Conservation (phyloP, 1,140 invertebrate species). For the Drosophila malerkotliana region DNA sequence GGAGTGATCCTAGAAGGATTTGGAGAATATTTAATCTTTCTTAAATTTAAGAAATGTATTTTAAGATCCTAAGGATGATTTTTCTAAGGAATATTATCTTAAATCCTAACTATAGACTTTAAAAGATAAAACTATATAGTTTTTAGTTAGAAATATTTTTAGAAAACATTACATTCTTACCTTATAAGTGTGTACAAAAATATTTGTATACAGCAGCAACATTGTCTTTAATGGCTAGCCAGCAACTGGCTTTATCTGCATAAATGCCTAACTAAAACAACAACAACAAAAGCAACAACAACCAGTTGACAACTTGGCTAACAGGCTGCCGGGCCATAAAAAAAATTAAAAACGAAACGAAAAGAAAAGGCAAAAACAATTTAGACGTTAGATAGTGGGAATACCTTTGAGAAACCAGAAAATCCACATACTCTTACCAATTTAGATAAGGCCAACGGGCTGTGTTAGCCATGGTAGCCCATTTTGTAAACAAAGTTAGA, state of each 20-base stretch:
- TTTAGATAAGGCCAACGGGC: not conserved
- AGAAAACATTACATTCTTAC: no score
- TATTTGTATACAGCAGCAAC: slow-evolving; percentile 13
- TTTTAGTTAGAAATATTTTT: no score
- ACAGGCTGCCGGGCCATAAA: slow-evolving; percentile 62
- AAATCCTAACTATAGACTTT: no score
- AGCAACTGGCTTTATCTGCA: slow-evolving; percentile 64
- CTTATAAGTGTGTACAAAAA: not conserved
- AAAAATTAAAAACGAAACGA: slow-evolving; percentile 19
- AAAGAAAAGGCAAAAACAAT: slow-evolving; percentile 25
- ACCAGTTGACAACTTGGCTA: slow-evolving; percentile 72
- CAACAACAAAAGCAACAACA: slow-evolving; percentile 35
- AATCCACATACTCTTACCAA: slow-evolving; percentile 1
- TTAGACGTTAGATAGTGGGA: slow-evolving; percentile 8
- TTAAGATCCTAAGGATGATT: no score
- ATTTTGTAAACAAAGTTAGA: not conserved
- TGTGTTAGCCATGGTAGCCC: not conserved
- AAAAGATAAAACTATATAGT: no score
- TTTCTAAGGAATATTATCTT: no score
- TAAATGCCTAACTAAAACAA: slow-evolving; percentile 49
- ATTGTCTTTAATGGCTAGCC: slow-evolving; percentile 34
- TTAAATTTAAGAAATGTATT: no score
- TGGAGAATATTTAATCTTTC: no score
- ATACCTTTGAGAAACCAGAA: not conserved
- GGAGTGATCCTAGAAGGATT: not conserved